Evolutionary conservation across 1,140 invertebrate genomes (phyloP).

Genomic region (Panagrolaimus sp.): DNA sequence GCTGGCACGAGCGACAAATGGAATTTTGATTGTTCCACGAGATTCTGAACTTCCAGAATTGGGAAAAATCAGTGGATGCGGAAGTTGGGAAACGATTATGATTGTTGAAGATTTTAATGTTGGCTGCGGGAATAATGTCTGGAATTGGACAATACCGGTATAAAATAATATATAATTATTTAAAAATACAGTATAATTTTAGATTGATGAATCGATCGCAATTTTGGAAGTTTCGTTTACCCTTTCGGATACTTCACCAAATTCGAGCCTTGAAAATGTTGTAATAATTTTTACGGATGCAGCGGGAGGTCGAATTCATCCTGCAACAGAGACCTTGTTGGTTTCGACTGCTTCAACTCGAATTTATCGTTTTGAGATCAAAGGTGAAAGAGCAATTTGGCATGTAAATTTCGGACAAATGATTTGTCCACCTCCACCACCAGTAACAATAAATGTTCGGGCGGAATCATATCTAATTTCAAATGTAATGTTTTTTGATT

Average conservation of each 20-base stretch:
- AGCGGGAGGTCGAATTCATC: background rate
- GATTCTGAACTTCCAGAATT: background rate
- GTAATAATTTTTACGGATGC: slow-evolving; percentile 2
- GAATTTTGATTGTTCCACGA: background rate
- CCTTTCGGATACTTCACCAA: background rate
- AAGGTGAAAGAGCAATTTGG: background rate
- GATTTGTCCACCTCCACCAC: background rate
- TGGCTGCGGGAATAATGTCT: background rate
- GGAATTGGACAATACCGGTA: slow-evolving; percentile 4
- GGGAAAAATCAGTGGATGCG: background rate
- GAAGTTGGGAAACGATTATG: background rate
- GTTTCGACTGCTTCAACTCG: background rate
- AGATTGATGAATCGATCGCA: background rate
- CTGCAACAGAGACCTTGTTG: background rate
- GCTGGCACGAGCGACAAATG: background rate
- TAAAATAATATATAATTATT: no score
- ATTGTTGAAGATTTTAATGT: background rate
- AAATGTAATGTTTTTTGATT: background rate
- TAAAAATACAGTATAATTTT: no score
- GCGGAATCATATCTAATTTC: background rate
- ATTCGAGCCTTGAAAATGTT: background rate
- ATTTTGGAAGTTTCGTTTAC: background rate
- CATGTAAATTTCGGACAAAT: background rate
- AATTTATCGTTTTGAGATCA: background rate
- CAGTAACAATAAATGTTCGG: background rate